Evolutionary conservation across 2,113 vertebrate genomes (phyloP).

Genomic region (Theristicus caerulescens): DNA sequence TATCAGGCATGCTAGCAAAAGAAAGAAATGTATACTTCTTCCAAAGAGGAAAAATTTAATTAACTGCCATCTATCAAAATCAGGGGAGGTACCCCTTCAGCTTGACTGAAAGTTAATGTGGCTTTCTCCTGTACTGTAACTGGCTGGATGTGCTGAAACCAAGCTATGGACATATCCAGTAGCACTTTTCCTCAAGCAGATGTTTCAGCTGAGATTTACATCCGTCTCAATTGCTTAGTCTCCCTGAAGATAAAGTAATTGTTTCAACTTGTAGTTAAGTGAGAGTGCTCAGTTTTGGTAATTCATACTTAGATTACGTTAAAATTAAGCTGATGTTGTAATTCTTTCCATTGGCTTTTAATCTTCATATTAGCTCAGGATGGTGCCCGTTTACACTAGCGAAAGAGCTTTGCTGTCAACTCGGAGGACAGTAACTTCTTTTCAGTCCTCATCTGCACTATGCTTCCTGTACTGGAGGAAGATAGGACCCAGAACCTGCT

Average conservation of each 20-base stretch:
- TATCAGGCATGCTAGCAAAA: conserved; percentile 57
- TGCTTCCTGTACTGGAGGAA: not conserved
- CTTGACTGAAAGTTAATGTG: not conserved
- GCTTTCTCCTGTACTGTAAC: not conserved
- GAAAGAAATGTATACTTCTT: conserved; percentile 15
- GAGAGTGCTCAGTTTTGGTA: not conserved
- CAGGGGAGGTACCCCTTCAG: not conserved
- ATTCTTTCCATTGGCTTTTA: not conserved
- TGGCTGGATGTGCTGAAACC: not conserved
- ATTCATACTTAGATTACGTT: not conserved
- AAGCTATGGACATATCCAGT: not conserved
- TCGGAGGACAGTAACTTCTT: not conserved
- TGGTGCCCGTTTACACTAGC: not conserved
- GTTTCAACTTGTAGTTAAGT: conserved; percentile 10
- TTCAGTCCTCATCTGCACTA: not conserved
- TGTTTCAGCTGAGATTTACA: not conserved
- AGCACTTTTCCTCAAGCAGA: not conserved
- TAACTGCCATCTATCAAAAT: conserved; percentile 29
- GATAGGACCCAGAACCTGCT: not conserved
- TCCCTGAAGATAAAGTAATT: not conserved
- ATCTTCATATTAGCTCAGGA: not conserved
- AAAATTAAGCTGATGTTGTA: not conserved
- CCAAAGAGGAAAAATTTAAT: conserved; percentile 45
- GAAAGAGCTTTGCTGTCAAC: not conserved
- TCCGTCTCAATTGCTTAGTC: not conserved